Evolutionary conservation across 2,888 invertebrate species (phyloP), one percentile per base, ranked within the genome.

Genomic region (Microchrysa polita): DNA sequence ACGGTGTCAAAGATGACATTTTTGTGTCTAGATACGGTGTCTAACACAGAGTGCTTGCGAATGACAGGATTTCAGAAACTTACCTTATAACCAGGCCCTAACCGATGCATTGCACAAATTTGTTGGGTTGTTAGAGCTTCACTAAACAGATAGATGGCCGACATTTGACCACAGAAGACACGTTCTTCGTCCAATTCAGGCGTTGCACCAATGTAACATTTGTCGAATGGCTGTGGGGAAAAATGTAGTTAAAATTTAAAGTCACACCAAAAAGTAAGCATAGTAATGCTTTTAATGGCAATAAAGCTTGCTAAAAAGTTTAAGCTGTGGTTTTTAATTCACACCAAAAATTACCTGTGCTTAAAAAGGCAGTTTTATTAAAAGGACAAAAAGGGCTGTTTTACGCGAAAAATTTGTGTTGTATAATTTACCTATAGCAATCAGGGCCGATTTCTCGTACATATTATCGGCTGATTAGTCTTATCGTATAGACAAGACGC

Each of bases 141-240:
- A 80, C 96, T 96, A 86, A 99, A 99, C 78, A 99, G 88, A 88
- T 99, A 99, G 82, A 99, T 95, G 72, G 98, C 97, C 23, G 97
- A 97, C 96, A 99, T 97, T 89, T 99, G 99, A 48, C 99, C 99
- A 86, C 98, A 98, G 87, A 99, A 99, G 79, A 98, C 96, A 76
- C 97, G 90, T 83, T 98, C 97, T 82, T 96, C 96, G 82, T 97
- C 97, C 82, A 97, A 86, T 86, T 98, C 98, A 1, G 97, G 96
- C 67, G 97, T 97, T 74, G 97, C 96, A 74, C 99, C 99, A 83
- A 99, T 97, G 86, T 96, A 98, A 86, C 99, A 99, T 86, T 98
- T 98, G 88, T 99, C 99, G 87, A 98, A 99, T 73, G 97, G 96
- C 97, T 98, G 86, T 10, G 67, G 27, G n/a, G n/a, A n/a, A n/a